Evolutionary conservation across 2,113 vertebrate genomes (phyloP), one percentile per base, ranked within the genome.

Genomic region (Neofelis nebulosa): DNA sequence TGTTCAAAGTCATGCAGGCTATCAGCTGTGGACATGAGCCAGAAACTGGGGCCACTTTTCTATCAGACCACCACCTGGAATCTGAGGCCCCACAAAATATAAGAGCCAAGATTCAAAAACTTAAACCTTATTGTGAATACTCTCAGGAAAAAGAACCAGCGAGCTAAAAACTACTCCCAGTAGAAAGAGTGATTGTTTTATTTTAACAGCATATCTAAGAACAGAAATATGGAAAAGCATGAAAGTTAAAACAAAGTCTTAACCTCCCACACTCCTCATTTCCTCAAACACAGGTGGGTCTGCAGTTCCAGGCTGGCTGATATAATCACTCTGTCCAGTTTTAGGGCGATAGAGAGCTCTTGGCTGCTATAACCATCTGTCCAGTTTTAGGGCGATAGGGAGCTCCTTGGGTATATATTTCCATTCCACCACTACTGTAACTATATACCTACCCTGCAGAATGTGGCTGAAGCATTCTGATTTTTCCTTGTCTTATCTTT

Each of bases 131-230:
- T 13, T 81, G 79, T 52, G 88, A 81, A 69, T 18, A 41, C 55
- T 78, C 41, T 31, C 23, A 55, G 27, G 14, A 55, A 89, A 84
- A 97, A 69, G 41, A 95, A 82, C 29, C 21, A 73, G 11, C 27
- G 80, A 87, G 38, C 76, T 38, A 63, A 79, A 85, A 86, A 84
- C 33, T 41, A 80, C 14, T 86, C 48, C 33, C 38, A 79, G 13
- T 33, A 68, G 81, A 80, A 89, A 81, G 48, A 69, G 11, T 33
- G 21, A 66, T 52, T 95, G 19, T 31, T 93, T 71, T 66, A 66
- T 89, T 95, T 97, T 92, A 95, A 88, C 14, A 92, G 81, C n/a
- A 2, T 9, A 57, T 41, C 61, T 55, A 63, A 97, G 73, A 78
- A 61, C 73, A 96, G 57, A 95, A 87, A 69, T 79, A 66, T 3